Percentiles rank a stretch among this genome's conserved stretches.
Conservation (phyloP, 2,113 vertebrate species). For the Grammomys surdaster region DNA sequence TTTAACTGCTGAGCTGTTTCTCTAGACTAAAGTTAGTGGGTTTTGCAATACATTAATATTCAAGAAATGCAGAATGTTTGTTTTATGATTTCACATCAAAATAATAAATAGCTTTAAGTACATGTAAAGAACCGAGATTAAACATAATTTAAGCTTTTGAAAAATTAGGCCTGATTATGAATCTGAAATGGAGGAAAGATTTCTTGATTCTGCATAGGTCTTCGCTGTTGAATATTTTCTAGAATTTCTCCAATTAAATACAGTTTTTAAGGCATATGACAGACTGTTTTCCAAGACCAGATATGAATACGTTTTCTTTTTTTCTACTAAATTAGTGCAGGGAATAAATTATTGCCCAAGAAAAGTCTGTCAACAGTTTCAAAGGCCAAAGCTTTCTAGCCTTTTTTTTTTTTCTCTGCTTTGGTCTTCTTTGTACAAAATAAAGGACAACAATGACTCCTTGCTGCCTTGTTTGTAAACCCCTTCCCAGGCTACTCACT, state of each 20-base stretch:
- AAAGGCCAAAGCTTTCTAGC: conserved; percentile 55
- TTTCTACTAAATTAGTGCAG: neutral
- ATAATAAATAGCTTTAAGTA: conserved; percentile 51
- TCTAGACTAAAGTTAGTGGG: neutral
- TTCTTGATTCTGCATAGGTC: conserved; percentile 22
- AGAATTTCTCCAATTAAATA: conserved; percentile 47
- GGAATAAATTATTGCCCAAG: neutral
- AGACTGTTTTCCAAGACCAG: conserved; percentile 34
- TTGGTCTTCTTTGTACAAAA: conserved; percentile 33
- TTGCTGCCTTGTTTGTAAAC: conserved; percentile 47
- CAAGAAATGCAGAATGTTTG: conserved; percentile 45
- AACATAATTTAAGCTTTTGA: conserved; percentile 61
- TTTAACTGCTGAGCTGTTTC: neutral
- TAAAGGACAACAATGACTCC: neutral
- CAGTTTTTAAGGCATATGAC: conserved; percentile 54
- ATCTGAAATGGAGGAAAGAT: neutral
- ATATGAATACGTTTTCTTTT: conserved; percentile 28
- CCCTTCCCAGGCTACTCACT: neutral
- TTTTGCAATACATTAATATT: neutral
- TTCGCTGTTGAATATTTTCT: conserved; percentile 36
- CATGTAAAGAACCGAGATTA: conserved; percentile 29
- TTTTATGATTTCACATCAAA: conserved; percentile 53
- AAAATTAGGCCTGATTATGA: conserved; percentile 37
- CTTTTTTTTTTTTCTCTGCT: neutral
- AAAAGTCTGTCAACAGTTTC: conserved; percentile 24